phyloP scores from a whole-genome alignment of 2,797 vertebrate species.

The Epinephelus malabaricus region DNA sequence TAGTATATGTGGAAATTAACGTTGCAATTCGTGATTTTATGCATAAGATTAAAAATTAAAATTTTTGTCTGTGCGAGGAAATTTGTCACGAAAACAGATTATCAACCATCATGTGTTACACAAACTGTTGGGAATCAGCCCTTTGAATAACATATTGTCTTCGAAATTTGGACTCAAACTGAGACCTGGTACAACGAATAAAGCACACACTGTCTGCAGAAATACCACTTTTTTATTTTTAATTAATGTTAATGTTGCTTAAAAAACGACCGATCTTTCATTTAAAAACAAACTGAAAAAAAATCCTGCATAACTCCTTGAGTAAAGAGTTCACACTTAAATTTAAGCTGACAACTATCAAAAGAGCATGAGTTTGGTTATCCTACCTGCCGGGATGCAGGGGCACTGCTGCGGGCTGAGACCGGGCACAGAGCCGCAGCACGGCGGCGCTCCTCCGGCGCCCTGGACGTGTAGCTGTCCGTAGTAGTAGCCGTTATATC shows the following conservation, averaged over 20 bases:
- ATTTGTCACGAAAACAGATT: not conserved
- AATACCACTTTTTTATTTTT: not conserved
- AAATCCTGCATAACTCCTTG: no score
- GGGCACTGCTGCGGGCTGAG: slow-evolving; percentile 94
- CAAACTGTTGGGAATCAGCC: not conserved
- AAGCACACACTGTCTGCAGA: not conserved
- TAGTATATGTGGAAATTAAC: not conserved
- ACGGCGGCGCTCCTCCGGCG: slow-evolving; percentile 90
- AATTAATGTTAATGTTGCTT: not conserved
- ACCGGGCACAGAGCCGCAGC: slow-evolving; percentile 91
- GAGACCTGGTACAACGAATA: not conserved
- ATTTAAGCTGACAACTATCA: rapidly evolving
- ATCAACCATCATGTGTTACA: not conserved
- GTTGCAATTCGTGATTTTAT: not conserved
- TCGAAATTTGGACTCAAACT: not conserved
- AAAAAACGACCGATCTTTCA: not conserved
- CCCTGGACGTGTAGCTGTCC: slow-evolving; percentile 95
- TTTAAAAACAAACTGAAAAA: not conserved
- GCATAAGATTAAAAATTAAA: not conserved
- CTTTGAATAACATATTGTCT: not conserved
- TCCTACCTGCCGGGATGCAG: slow-evolving; percentile 93
- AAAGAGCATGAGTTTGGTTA: rapidly evolving
- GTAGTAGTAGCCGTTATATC: slow-evolving; percentile 97
- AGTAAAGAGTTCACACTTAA: rapidly evolving
- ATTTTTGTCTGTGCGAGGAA: rapidly evolving